Evolutionary conservation across 92 coral and sea anemone genomes (phyloP).

Genomic region (Zoanthus gigantus): DNA sequence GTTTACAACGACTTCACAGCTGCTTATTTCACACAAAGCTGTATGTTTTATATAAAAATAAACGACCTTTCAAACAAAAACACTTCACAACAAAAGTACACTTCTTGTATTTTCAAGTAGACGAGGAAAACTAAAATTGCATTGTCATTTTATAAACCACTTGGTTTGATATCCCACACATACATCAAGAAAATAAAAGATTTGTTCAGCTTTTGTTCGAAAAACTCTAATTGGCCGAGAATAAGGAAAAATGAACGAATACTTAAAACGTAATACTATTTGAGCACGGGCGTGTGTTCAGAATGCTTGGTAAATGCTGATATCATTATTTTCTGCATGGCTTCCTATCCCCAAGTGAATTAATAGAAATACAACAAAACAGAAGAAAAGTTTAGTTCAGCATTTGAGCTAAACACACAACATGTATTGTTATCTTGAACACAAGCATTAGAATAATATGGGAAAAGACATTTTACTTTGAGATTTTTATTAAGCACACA

Average conservation of each 20-base stretch:
- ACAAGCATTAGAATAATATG: constrained; percentile 44
- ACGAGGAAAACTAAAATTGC: constrained; percentile 15
- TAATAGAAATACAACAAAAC: constrained; percentile 12
- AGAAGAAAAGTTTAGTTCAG: constrained; percentile 28
- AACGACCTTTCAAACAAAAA: constrained; percentile 36
- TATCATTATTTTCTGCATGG: not conserved
- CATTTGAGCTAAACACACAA: constrained; percentile 24
- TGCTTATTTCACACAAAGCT: constrained; percentile 39
- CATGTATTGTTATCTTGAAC: not conserved
- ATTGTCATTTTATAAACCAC: constrained; percentile 11
- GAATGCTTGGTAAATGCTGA: not conserved
- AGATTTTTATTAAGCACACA: constrained; percentile 24
- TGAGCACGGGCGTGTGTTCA: not conserved
- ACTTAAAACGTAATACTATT: not conserved
- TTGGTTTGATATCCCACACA: constrained; percentile 25
- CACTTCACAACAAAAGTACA: constrained; percentile 9
- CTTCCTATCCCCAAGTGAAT: not conserved
- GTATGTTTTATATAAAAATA: constrained; percentile 25
- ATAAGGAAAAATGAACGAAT: not conserved
- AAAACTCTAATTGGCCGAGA: constrained; percentile 36
- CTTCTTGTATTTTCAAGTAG: constrained; percentile 15
- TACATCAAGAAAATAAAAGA: constrained; percentile 29
- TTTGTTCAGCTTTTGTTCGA: constrained; percentile 34
- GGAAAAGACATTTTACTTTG: constrained; percentile 34
- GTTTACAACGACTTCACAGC: constrained; percentile 34